Base-by-base conservation (phyloP, 2,113 vertebrate genomes). In the Peromyscus polionotus region DNA sequence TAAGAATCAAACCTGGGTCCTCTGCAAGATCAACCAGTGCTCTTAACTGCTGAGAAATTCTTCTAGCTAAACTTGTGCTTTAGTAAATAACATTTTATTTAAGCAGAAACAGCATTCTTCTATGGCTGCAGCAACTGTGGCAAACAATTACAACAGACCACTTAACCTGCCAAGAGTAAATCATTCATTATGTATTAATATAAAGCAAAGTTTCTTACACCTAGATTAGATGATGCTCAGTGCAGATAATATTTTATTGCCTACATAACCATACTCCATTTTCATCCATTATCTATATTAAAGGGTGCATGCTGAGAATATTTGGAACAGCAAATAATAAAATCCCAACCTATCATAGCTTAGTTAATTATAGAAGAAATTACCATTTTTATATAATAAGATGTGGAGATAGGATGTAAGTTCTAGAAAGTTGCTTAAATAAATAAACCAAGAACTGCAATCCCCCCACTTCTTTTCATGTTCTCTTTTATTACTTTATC, bases 51-150 rank as follows among this genome's bases (percentile, higher is more conserved):
- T 72, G 70, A 39, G 70, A 72, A 39, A 20, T 36, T 72, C 36
- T 51, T 72, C 70, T 36, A 72, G 70, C 33, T 39, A 17, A 20
- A 10, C 42, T 51, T 51, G 24, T 20, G 2, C 48, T 84, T 79
- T 73, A 65, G 20, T 54, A 75, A 72, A 95, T 76, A 87, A 75
- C 65, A 14, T 85, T 88, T 72, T 93, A 77, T 31, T 93, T 33
- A 85, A 91, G 88, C 4, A 77, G 4, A 17, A 36, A 59, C 0
- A 42, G 1, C 31, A 75, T 73, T n/a, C 11, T 24, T 81, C 22
- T 80, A 31, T 61, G 39, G 11, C 19, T 51, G 4, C 4, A 73
- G n/a, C 1, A 57, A 26, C 28, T 65, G 19, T 45, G 22, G 13
- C n/a, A 90, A 61, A 33, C 13, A 45, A 16, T 59, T 67, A 24